phyloP scores from a whole-genome alignment of 2,888 invertebrate genomes.

The Microctonus aethiopoides region DNA sequence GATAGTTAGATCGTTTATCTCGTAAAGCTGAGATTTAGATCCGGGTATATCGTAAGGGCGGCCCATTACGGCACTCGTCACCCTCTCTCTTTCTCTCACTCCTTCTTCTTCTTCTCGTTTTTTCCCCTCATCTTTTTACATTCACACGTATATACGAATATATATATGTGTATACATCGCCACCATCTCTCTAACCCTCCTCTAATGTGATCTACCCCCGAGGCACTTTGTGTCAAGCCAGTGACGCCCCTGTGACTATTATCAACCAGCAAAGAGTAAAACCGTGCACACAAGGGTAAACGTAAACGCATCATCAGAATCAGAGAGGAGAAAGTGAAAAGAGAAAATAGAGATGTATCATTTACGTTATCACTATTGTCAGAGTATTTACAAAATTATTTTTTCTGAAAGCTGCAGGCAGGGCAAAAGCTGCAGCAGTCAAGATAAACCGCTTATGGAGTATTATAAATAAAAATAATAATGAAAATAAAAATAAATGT shows the following conservation, averaged over 20 bases:
- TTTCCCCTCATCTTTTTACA: slow-evolving; percentile 3
- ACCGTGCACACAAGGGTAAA: neutral
- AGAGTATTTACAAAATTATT: slow-evolving; percentile 22
- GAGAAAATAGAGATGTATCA: neutral
- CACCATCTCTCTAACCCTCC: neutral
- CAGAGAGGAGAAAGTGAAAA: neutral
- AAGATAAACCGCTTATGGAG: slow-evolving; percentile 41
- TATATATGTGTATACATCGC: neutral
- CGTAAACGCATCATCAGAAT: neutral
- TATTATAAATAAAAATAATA: neutral
- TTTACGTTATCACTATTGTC: neutral
- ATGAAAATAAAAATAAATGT: slow-evolving; percentile 9
- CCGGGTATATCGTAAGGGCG: slow-evolving; percentile 44
- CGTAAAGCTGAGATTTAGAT: slow-evolving; percentile 61
- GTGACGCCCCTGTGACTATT: slow-evolving; percentile 32
- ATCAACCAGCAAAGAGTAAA: slow-evolving; percentile 24
- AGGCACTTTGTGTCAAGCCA: slow-evolving; percentile 35
- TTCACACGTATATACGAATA: neutral
- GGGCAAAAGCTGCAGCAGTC: slow-evolving; percentile 27
- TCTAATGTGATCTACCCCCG: slow-evolving; percentile 28
- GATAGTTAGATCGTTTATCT: slow-evolving; percentile 61
- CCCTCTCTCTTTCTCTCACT: slow-evolving; percentile 5
- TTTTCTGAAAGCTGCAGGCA: neutral
- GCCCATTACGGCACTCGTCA: slow-evolving; percentile 46
- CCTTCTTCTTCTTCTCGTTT: slow-evolving; percentile 2